Evolutionary conservation across 2,888 invertebrate genomes (phyloP).

Genomic region (Drosophila colorata): DNA sequence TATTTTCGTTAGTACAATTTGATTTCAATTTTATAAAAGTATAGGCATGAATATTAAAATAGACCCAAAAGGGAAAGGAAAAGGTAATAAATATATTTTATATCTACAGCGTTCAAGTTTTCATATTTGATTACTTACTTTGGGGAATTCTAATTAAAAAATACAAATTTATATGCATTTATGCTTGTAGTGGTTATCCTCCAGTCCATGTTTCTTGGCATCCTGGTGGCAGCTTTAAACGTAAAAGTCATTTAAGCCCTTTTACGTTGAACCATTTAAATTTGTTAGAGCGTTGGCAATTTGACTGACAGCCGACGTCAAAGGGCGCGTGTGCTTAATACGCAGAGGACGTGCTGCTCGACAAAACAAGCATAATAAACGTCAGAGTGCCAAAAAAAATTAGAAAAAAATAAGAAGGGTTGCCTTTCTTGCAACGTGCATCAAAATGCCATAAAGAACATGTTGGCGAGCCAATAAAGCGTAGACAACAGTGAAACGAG

Average conservation of each 20-base stretch:
- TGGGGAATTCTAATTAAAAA: neutral
- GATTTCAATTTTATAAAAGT: too few species aligned
- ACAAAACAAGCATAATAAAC: constrained; percentile 74
- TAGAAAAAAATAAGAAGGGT: constrained; percentile 55
- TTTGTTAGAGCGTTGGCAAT: constrained; percentile 34
- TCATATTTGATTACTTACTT: neutral
- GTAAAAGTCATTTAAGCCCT: neutral
- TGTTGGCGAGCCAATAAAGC: constrained; percentile 73
- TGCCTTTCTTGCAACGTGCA: constrained; percentile 63
- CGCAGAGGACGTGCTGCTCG: constrained; percentile 62
- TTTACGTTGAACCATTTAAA: constrained; percentile 10
- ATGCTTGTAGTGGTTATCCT: neutral
- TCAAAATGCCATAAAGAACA: constrained; percentile 71
- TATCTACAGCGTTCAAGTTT: neutral
- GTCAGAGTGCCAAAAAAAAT: constrained; percentile 43
- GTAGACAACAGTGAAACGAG: constrained; percentile 47
- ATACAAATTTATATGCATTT: neutral
- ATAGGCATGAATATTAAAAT: too few species aligned
- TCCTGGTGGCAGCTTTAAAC: neutral
- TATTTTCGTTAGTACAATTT: too few species aligned
- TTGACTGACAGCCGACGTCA: constrained; percentile 59
- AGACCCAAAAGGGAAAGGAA: too few species aligned
- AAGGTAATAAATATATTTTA: neutral
- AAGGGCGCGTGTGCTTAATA: constrained; percentile 61
- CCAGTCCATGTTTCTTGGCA: neutral